Conservation (phyloP, 1,140 invertebrate genomes). For the Lineus longissimus region DNA sequence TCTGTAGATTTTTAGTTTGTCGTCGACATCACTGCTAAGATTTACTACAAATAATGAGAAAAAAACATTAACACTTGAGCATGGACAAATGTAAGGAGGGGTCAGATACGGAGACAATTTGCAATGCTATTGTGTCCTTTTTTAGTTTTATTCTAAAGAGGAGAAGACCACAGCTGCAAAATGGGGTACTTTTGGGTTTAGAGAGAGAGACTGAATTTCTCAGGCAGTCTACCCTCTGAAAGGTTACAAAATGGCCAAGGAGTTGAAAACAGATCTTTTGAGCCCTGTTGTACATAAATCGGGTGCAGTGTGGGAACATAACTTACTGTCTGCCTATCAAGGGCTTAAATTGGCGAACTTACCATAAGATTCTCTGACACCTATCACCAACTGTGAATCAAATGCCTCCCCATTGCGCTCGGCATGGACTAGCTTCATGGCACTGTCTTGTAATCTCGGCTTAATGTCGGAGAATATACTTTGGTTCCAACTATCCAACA, state of each 20-base stretch:
- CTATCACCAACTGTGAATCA: slow-evolving; percentile 95
- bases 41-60: slow-evolving; percentile 68
- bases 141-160: too few species aligned
- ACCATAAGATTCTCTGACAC: slow-evolving; percentile 92
- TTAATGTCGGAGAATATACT: slow-evolving; percentile 94
- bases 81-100: background rate
- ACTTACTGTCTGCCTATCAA: too few species aligned
- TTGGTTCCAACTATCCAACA: slow-evolving; percentile 97
- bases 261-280: too few species aligned
- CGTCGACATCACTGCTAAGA: slow-evolving; percentile 87
- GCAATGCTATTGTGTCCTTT: too few species aligned
- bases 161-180: too few species aligned
- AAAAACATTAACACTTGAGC: slow-evolving; percentile 18
- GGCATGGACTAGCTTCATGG: slow-evolving; percentile 93
- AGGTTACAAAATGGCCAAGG: too few species aligned
- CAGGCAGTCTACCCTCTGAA: too few species aligned
- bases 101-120: background rate
- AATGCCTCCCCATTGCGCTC: slow-evolving; percentile 97
- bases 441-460: slow-evolving; percentile 87
- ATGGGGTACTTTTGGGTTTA: too few species aligned
- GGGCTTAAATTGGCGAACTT: too few species aligned
- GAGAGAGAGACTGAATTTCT: too few species aligned
- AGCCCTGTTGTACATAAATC: too few species aligned
- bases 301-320: too few species aligned
- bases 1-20: slow-evolving; percentile 91